Percentiles rank a stretch among this genome's conserved stretches.
These are phyloP conservation scores for Lamellibrachia luymesi DNA, from an alignment of 1,140 invertebrate genomes.

Conservation along the genomic window DNA sequence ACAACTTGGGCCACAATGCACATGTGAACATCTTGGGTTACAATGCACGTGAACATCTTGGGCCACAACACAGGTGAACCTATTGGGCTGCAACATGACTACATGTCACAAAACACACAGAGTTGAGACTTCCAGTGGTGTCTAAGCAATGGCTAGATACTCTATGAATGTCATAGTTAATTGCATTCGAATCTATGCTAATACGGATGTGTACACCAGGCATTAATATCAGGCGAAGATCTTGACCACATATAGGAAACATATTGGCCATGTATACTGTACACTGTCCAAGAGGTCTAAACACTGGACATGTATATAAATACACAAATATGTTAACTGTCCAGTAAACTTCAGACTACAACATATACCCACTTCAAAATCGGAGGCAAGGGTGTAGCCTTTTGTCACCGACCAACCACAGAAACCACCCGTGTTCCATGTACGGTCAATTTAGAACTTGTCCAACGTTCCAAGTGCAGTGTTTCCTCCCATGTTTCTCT, in stretches of 20 bases:
- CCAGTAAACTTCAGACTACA: neutral
- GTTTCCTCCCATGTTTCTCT: neutral
- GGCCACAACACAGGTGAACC: too few relatives aligned
- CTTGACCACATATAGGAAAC: neutral
- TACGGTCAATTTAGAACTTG: neutral
- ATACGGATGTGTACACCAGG: neutral
- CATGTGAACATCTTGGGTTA: too few relatives aligned
- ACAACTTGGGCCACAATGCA: neutral
- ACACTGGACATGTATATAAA: neutral
- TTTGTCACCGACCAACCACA: neutral
- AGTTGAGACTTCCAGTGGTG: neutral
- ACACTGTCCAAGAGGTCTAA: neutral
- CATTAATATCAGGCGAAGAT: neutral
- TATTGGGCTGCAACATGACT: too few relatives aligned
- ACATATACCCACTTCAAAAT: neutral
- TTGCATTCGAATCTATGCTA: neutral
- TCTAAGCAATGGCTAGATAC: neutral
- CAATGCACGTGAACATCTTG: too few relatives aligned
- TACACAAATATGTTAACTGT: neutral
- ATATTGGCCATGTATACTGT: neutral
- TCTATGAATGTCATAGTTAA: neutral
- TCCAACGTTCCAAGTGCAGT: neutral
- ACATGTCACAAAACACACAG: neutral
- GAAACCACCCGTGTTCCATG: neutral
- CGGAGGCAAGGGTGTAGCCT: too few relatives aligned